phyloP scores from a whole-genome alignment of 2,888 invertebrate species.

The Drosophila anomalata region DNA sequence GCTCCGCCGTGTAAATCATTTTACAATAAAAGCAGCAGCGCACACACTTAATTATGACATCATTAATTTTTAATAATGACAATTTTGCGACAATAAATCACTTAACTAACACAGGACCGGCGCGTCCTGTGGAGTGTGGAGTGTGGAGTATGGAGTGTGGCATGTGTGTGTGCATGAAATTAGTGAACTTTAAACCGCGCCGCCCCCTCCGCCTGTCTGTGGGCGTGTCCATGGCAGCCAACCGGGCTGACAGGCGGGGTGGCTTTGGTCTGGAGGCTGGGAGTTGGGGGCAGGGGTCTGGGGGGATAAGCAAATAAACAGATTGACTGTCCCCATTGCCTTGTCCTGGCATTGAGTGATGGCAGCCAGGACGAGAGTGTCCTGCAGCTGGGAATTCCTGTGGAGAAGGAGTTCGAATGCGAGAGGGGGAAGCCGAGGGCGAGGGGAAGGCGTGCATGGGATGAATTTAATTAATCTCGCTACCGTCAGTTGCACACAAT shows the following conservation, averaged over 20 bases:
- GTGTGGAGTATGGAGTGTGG: conserved; percentile 9
- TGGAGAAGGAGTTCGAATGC: not conserved
- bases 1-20: conserved; percentile 69
- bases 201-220: not conserved
- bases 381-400: conserved; percentile 15
- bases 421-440: not conserved
- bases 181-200: conserved; percentile 55
- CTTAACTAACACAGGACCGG: conserved; percentile 64
- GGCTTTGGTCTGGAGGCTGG: not conserved
- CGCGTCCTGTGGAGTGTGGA: not conserved
- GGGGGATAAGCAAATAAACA: conserved; percentile 66
- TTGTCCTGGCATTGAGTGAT: conserved; percentile 53
- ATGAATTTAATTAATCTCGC: conserved; percentile 82
- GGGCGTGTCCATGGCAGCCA: not conserved
- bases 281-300: conserved; percentile 5
- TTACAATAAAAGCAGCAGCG: conserved; percentile 63
- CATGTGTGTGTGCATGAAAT: conserved; percentile 55
- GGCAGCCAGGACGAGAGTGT: conserved; percentile 32
- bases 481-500: conserved; percentile 82
- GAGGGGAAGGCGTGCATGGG: conserved; percentile 23
- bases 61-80: conserved; percentile 80
- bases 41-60: conserved; percentile 72
- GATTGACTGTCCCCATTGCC: conserved; percentile 64
- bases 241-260: not conserved
- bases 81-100: conserved; percentile 81